phyloP scores from a whole-genome alignment of 2,888 invertebrate species.

The Oscheius sp. region DNA sequence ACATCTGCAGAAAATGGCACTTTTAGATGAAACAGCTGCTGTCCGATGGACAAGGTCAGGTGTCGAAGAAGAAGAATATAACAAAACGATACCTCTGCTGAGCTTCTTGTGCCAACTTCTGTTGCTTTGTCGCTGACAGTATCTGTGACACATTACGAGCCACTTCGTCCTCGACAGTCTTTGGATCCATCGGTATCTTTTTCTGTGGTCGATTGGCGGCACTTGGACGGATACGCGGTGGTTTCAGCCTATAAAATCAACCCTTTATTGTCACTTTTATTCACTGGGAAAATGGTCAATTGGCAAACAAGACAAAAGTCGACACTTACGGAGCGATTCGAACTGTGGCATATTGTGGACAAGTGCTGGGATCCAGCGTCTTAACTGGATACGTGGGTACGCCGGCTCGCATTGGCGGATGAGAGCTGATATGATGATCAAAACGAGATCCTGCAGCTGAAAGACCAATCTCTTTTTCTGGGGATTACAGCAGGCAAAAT shows the following conservation, averaged over 20 bases:
- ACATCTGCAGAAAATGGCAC: slow-evolving; percentile 30
- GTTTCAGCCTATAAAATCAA: slow-evolving; percentile 9
- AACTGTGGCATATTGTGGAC: slow-evolving; percentile 28
- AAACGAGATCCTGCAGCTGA: slow-evolving; percentile 28
- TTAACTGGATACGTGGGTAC: slow-evolving; percentile 39
- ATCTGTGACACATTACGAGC: slow-evolving; percentile 58
- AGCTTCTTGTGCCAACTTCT: slow-evolving; percentile 41
- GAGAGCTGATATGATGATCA: slow-evolving; percentile 11
- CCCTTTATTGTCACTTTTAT: not conserved
- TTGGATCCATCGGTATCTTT: slow-evolving; percentile 49
- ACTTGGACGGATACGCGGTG: slow-evolving; percentile 23
- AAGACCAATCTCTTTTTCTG: not conserved
- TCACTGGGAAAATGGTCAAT: not conserved
- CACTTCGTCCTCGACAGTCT: slow-evolving; percentile 52
- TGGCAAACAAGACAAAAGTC: not conserved
- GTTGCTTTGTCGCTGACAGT: slow-evolving; percentile 51
- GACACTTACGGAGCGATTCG: slow-evolving; percentile 35
- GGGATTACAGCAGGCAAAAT: not conserved
- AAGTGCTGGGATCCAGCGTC: slow-evolving; percentile 28
- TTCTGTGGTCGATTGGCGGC: slow-evolving; percentile 29
- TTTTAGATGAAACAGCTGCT: slow-evolving; percentile 23
- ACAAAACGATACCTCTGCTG: slow-evolving; percentile 32
- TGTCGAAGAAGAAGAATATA: not conserved
- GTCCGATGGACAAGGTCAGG: slow-evolving; percentile 9
- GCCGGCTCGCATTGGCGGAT: slow-evolving; percentile 22